A percentile compares a stretch with the other conserved stretches of the same genome.
Conservation (phyloP, 2,113 vertebrate species). For the Peucedramus taeniatus region DNA sequence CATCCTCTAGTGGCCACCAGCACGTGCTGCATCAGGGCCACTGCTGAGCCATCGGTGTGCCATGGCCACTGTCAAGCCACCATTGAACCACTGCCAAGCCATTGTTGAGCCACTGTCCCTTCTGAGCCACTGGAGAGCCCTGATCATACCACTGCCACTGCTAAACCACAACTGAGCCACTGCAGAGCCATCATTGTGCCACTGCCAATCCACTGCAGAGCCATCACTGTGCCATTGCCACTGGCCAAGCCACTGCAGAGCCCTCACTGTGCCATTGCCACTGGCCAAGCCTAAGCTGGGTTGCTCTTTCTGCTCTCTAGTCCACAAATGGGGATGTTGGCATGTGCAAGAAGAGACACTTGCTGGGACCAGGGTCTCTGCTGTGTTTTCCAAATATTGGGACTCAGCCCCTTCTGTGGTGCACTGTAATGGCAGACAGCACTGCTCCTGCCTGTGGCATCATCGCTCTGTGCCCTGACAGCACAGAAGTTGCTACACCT, state of each 20-base stretch:
- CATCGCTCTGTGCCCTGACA: not conserved
- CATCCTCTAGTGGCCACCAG: conserved; percentile 37
- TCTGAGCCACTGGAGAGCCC: not conserved
- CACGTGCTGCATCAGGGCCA: not conserved
- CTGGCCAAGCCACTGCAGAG: not conserved
- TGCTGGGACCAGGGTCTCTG: not conserved
- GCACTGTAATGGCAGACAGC: not conserved
- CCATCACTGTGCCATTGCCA: not conserved
- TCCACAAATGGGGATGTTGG: not conserved
- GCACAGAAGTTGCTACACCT: not conserved
- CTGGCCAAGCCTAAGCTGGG: not conserved
- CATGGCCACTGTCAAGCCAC: not conserved
- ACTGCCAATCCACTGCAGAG: not conserved
- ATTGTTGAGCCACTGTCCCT: not conserved
- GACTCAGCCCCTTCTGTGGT: not conserved
- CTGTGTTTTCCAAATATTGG: not conserved
- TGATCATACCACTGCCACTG: not conserved
- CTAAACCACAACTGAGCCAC: not conserved
- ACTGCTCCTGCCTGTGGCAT: not conserved
- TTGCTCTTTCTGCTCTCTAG: not conserved
- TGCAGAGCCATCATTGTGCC: not conserved
- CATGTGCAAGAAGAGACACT: fast-evolving
- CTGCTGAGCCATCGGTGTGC: fast-evolving
- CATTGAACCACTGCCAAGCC: fast-evolving
- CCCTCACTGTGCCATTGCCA: not conserved